A percentile compares a stretch with the other conserved stretches of the same genome.
Evolutionary conservation across 1,140 invertebrate species (phyloP).

Genomic region (Pantala flavescens): DNA sequence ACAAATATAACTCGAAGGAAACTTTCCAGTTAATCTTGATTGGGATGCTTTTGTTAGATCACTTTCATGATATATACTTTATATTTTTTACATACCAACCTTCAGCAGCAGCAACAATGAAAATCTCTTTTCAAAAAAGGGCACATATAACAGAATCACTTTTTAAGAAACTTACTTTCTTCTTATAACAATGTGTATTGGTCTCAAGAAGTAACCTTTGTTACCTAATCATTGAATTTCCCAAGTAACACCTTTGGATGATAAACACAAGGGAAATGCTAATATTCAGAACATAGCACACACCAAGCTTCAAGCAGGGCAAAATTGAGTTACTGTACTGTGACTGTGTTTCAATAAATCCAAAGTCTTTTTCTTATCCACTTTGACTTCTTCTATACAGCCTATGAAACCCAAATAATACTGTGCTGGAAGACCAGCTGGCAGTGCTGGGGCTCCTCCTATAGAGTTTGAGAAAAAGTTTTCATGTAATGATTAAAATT

Average conservation of each 20-base stretch:
- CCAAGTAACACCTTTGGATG: neutral
- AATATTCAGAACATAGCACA: neutral
- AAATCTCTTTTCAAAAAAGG: neutral
- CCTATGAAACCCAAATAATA: slow-evolving; percentile 50
- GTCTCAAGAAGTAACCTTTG: too few relatives aligned
- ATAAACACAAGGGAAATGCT: neutral
- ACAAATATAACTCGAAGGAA: neutral
- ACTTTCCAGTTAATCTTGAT: neutral
- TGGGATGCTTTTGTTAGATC: neutral
- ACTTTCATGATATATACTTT: neutral
- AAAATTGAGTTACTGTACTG: neutral
- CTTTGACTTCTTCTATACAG: slow-evolving; percentile 48
- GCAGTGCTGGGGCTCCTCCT: slow-evolving; percentile 44
- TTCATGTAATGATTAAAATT: slow-evolving; percentile 18
- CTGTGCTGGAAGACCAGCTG: slow-evolving; percentile 42
- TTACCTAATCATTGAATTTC: too few relatives aligned
- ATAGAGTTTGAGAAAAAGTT: slow-evolving; percentile 35
- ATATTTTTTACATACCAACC: neutral
- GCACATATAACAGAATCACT: neutral
- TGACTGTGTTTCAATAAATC: neutral
- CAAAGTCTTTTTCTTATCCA: slow-evolving; percentile 33
- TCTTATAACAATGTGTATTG: too few relatives aligned
- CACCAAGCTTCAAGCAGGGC: neutral
- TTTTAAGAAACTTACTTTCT: neutral
- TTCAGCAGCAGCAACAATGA: neutral